Conservation (phyloP, 2,888 invertebrate species). For the Stegana nigrithorax region DNA sequence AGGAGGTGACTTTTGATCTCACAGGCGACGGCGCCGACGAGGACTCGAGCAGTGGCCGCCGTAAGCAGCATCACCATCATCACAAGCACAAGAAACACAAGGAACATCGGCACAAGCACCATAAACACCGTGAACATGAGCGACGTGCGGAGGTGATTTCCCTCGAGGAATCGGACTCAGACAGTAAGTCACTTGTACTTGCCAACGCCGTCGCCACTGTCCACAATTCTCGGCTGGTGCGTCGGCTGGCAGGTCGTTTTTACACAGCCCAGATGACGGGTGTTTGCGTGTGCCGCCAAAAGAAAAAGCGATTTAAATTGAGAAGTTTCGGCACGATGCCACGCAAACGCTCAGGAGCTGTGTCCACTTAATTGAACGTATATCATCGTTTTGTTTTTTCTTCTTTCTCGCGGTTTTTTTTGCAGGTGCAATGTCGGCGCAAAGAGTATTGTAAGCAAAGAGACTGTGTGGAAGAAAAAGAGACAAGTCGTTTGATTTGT, state of each 20-base stretch:
- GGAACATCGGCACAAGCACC: conserved; percentile 55
- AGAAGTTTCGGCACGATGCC: conserved; percentile 16
- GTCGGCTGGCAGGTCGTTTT: not conserved
- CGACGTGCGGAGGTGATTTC: conserved; percentile 56
- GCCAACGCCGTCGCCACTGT: not conserved
- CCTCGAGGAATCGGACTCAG: conserved; percentile 65
- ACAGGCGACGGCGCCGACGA: conserved; percentile 42
- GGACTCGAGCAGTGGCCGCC: conserved; percentile 10
- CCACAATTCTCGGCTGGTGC: not conserved
- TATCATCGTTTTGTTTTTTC: conserved; percentile 56
- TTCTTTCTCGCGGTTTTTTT: conserved; percentile 46
- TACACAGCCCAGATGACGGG: conserved; percentile 20
- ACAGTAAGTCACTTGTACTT: conserved; percentile 64
- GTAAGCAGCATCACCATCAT: conserved; percentile 39
- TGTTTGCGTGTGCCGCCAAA: conserved; percentile 32
- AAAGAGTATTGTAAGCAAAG: conserved; percentile 40
- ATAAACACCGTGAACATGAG: conserved; percentile 39
- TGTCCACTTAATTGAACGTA: conserved; percentile 41
- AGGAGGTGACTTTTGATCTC: conserved; percentile 45
- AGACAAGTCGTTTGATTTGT: no score
- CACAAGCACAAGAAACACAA: conserved; percentile 62
- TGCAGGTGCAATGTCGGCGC: conserved; percentile 35
- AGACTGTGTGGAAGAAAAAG: not conserved
- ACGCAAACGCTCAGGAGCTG: conserved; percentile 48
- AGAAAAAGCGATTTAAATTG: conserved; percentile 46